Evolutionary conservation across 2,113 vertebrate genomes (phyloP), one percentile per base, ranked within the genome.

Genomic region (Sphaerodactylus townsendi): DNA sequence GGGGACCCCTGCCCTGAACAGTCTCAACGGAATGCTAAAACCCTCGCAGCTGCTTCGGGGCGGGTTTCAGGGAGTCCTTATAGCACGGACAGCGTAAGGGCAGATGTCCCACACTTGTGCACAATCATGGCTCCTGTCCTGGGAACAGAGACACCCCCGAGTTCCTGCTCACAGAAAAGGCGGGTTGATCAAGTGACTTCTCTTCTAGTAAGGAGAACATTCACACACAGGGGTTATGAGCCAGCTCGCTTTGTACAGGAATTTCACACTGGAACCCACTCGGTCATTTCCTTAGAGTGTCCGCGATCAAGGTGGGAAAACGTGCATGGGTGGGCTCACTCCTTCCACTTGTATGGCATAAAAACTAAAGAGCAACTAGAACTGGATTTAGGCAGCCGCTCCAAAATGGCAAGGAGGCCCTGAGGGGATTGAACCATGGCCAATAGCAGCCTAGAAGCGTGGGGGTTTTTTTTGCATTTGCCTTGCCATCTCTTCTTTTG

Each of bases 341-440:
- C 28, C 46, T 73, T 7, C 28, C 5, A n/a, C 30, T 73, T 17
- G 41, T 25, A 73, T n/a, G 71, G 41, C 44, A 15, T 19, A 17
- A 46, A 30, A 7, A 1, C 28, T 5, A 6, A 5, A 41, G n/a
- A 15, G 13, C 64, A 77, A 65, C 41, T 19, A 10, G 9, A 79
- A 37, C 62, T 1, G 44, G 76, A 79, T 59, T 37, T 25, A 75
- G 83, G 79, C 70, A 82, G 59, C 25, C 1, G 59, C 59, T 62
- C 59, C 23, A 28, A 62, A 80, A 79, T 86, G 79, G 23, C 17
- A 66, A 85, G 76, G 78, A 83, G 21, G 1, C 9, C 4, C 70
- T 4, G 6, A 23, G n/a, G 64, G 30, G n/a, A 66, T 10, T 23
- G 10, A 35, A 35, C 33, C 7, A 35, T 19, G 66, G 66, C 35